Evolutionary conservation across 2,888 invertebrate species (phyloP), one percentile per base, ranked within the genome.

Genomic region (Lamproptera curius): DNA sequence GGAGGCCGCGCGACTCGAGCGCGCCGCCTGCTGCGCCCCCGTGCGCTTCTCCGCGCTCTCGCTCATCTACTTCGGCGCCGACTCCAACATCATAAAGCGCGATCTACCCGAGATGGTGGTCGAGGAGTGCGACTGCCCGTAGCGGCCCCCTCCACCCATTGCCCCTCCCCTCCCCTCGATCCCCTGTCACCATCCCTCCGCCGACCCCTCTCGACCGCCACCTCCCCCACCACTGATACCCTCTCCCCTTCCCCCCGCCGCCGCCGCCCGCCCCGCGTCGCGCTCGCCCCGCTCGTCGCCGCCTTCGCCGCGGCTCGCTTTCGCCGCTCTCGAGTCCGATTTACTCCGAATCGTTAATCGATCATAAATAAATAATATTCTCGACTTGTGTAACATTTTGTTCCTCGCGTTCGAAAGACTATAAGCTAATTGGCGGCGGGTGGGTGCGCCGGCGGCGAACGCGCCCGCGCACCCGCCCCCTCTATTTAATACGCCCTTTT

Each of bases 61-160:
- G 61, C 90, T 97, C 62, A 96, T 97, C 74, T 97, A 97, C 86
- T 96, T 95, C 85, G 96, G 96, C 61, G 93, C 92, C 53, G 95
- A 96, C 86, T 92, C 93, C 59, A 95, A 94, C 88, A 96, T 97
- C 79, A 95, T 97, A 80, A 97, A 97, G 82, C 91, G 96, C 68
- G 96, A 97, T 89, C 89, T 97, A 75, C 97, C 97, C 59, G 96
- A 97, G 90, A 97, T 97, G 97, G 95, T 96, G 64, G 96, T 97
- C 56, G 96, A 97, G 82, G 97, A 97, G 89, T 97, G 97, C 88
- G 97, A 96, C 63, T 97, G 97, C 85, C 96, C 96, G 64, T 97
- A 91, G 78, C 83, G 73, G 62, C 64, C 62, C 65, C 74, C 76
- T 73, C 73, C 75, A 74, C 71, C 73, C 73, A 71, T 67, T 60